Base-by-base conservation (phyloP, 2,888 invertebrate genomes). In the Neoitamus cyanurus region DNA sequence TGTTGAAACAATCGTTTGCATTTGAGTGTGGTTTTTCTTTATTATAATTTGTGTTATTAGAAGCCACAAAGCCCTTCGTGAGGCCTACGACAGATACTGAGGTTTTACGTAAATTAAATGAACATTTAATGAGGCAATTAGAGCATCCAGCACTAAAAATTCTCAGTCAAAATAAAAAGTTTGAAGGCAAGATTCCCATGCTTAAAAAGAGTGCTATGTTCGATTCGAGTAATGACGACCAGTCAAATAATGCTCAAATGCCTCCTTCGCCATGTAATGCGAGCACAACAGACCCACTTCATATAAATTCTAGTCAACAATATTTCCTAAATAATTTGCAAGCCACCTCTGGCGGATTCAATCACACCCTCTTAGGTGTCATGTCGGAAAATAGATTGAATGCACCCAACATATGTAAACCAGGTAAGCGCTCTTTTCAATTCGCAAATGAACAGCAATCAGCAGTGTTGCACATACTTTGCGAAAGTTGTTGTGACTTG, bases 121-220 rank as follows among this genome's bases (percentile, higher is more conserved):
- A 89, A 75, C 88, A 88, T 86, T 85, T 88, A 84, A 84, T 88
- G 84, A 87, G 87, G 85, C 88, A 88, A 82, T 88, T 88, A 28
- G 84, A 87, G 42, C 86, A 89, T 87, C 90, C 89, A 36, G 88
- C 89, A 85, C 88, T 91, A 86, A 89, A 89, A 85, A 90, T 91
- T 78, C 89, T 90, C 87, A 90, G 89, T 88, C 89, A 89, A 80
- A 87, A 88, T 15, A 90, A 91, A 48, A 91, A 91, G 88, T 91
- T 91, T 85, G 91, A 91, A 86, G 91, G 91, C 36, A 91, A 90
- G 88, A 91, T 91, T 88, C 91, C 91, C 87, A 90, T 89, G 87
- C 87, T 90, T 86, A 89, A 88, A 88, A 90, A 88, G 83, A 83
- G 86, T 72, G 77, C 30, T 30, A 20, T 9, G 37, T 30, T n/a